Conservation (phyloP, 1,140 invertebrate species). For the Temnothorax longispinosus region DNA sequence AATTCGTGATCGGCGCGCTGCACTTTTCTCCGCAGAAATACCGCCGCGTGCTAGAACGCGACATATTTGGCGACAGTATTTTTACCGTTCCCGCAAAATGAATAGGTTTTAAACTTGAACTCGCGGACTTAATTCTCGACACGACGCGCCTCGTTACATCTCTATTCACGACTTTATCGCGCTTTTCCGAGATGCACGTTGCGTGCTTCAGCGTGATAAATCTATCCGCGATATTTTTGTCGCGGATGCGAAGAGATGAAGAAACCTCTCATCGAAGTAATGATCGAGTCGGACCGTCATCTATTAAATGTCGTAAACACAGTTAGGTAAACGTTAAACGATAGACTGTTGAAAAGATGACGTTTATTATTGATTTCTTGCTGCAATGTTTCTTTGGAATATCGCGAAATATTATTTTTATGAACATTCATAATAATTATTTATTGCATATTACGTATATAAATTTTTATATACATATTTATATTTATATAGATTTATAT, state of each 20-base stretch:
- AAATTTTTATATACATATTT: background rate
- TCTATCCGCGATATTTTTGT: background rate
- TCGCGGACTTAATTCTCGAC: constrained; percentile 4
- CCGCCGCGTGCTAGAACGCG: background rate
- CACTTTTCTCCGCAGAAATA: constrained; percentile 3
- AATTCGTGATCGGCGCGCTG: background rate
- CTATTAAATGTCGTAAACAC: background rate
- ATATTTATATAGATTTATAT: too few relatives aligned
- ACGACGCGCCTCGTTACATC: constrained; percentile 20
- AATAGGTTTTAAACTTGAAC: constrained; percentile 32
- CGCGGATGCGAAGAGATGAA: background rate
- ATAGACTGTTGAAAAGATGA: background rate
- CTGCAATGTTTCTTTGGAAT: background rate
- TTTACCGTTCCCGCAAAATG: background rate
- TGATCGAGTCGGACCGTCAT: background rate
- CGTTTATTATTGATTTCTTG: background rate
- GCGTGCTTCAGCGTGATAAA: background rate
- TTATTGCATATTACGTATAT: background rate
- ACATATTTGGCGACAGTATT: constrained; percentile 43
- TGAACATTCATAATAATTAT: background rate
- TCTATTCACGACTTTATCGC: constrained; percentile 9
- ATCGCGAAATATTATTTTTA: background rate
- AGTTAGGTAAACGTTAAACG: constrained; percentile 16
- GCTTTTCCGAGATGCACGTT: background rate
- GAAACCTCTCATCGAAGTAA: constrained; percentile 16